phyloP scores from a whole-genome alignment of 2,888 invertebrate genomes.

The Meloe dianella region DNA sequence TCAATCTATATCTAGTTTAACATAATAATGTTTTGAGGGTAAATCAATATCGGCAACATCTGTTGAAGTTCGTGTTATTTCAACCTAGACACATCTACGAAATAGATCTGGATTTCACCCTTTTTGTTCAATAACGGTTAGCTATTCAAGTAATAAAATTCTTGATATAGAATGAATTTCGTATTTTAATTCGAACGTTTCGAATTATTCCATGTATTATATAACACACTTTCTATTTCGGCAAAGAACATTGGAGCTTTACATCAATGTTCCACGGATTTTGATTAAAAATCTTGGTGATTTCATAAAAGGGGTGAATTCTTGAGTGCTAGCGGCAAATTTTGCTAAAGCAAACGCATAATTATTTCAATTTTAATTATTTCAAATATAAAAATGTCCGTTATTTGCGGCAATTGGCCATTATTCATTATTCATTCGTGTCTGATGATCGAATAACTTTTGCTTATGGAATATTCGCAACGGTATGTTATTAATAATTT shows the following conservation, averaged over 20 bases:
- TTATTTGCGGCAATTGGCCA: too few species aligned
- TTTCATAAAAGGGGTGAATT: neutral
- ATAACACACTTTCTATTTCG: neutral
- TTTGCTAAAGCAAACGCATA: neutral
- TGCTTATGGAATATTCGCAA: neutral
- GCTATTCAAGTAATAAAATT: neutral
- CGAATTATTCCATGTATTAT: neutral
- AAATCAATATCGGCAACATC: constrained; percentile 3
- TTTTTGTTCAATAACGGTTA: neutral
- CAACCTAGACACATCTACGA: neutral
- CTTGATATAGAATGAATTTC: neutral
- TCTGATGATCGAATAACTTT: neutral
- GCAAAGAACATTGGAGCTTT: neutral
- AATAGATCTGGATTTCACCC: neutral
- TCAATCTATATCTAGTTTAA: neutral
- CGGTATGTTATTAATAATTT: neutral
- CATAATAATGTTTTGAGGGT: neutral
- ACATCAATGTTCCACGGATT: neutral
- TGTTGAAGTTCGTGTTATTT: neutral
- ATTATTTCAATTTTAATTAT: too few species aligned
- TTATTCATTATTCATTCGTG: too few species aligned
- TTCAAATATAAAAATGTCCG: too few species aligned
- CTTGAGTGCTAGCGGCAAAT: neutral
- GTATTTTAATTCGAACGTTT: neutral
- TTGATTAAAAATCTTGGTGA: neutral